phyloP scores from a whole-genome alignment of 2,797 vertebrate species.

The Diglossa cyanea region DNA sequence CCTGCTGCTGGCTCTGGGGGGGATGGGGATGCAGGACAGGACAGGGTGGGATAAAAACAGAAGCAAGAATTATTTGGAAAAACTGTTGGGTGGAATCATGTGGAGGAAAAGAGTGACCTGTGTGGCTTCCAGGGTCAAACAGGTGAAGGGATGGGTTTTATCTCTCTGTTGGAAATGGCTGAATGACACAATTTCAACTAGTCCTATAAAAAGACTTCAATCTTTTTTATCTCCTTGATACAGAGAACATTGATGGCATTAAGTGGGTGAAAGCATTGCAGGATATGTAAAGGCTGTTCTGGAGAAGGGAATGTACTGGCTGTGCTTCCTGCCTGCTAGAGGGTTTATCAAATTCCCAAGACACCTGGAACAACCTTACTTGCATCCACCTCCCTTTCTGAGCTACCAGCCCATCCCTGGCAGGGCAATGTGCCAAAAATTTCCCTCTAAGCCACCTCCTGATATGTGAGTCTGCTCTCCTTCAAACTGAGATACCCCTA shows the following conservation, averaged over 20 bases:
- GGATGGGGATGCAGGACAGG: not conserved
- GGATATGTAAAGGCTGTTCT: not conserved
- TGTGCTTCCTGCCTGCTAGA: not conserved
- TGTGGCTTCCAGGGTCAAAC: not conserved
- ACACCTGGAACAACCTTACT: not conserved
- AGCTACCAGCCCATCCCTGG: not conserved
- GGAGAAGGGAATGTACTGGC: not conserved
- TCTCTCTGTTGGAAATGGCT: not conserved
- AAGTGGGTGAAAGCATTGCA: not conserved
- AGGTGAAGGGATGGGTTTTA: not conserved
- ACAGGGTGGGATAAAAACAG: slow-evolving; percentile 35
- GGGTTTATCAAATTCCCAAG: not conserved
- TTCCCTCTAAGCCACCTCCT: not conserved
- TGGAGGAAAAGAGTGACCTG: not conserved
- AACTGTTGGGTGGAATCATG: not conserved
- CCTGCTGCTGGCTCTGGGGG: not conserved
- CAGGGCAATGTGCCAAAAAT: not conserved
- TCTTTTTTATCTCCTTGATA: not conserved
- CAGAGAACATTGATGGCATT: not conserved
- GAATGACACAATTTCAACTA: not conserved
- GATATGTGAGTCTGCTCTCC: not conserved
- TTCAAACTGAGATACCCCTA: not conserved
- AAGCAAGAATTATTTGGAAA: slow-evolving; percentile 9
- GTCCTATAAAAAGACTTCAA: not conserved
- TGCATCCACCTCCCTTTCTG: not conserved